These are phyloP conservation scores for Bergia puertoricense DNA, from an alignment of 92 coral and sea anemone genomes.

Conservation along the genomic window DNA sequence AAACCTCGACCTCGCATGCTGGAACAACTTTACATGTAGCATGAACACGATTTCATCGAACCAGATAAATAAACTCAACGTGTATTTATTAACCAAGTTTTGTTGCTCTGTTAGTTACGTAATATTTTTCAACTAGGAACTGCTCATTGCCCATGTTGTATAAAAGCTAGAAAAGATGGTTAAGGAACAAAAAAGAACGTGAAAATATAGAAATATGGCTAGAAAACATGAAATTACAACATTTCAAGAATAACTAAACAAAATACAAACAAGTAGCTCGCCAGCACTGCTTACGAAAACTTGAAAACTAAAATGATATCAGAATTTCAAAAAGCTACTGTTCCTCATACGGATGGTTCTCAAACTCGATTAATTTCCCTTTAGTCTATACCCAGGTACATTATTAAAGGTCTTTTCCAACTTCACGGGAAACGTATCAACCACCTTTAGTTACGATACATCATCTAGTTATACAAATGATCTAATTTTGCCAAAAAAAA, in stretches of 20 bases:
- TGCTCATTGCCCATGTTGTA: not conserved
- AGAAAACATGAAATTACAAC: not conserved
- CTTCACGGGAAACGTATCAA: not conserved
- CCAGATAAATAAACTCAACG: not conserved
- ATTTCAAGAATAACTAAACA: not conserved
- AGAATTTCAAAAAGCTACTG: not conserved
- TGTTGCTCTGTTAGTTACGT: too few species aligned
- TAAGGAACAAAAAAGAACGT: not conserved
- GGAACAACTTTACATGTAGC: not conserved
- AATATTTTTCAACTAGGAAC: not conserved
- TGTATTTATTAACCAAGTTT: not conserved
- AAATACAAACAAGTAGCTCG: not conserved
- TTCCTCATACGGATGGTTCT: not conserved
- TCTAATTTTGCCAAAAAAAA: too few species aligned
- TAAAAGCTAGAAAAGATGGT: not conserved
- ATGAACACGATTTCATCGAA: not conserved
- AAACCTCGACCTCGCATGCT: too few species aligned
- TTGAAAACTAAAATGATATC: not conserved
- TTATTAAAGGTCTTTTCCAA: not conserved
- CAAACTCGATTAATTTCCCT: not conserved
- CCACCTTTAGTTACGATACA: too few species aligned
- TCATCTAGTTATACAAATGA: too few species aligned
- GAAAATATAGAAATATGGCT: not conserved
- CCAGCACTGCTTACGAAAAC: not conserved
- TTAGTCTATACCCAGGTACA: not conserved